Conservation (phyloP, 1,140 invertebrate species). For the Cotesia glomerata region DNA sequence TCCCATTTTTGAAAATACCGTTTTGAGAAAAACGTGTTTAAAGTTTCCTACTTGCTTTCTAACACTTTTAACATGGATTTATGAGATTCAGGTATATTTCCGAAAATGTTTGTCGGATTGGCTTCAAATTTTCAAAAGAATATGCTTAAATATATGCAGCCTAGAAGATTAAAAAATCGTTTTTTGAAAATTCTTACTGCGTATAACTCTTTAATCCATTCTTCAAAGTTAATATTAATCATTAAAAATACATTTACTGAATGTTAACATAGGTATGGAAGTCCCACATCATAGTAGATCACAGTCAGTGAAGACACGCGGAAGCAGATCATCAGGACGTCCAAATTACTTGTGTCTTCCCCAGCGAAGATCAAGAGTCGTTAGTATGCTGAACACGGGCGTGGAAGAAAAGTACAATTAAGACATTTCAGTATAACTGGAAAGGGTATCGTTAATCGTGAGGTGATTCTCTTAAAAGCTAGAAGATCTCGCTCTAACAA, state of each 20-base stretch:
- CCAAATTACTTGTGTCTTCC: conserved; percentile 80
- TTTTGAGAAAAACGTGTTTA: no score
- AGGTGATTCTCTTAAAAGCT: conserved; percentile 86
- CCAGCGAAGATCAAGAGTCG: conserved; percentile 82
- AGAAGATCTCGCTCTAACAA: conserved; percentile 84
- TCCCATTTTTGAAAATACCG: background rate
- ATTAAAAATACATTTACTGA: no score
- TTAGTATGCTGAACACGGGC: conserved; percentile 86
- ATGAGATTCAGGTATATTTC: no score
- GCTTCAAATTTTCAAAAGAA: no score
- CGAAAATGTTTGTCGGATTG: no score
- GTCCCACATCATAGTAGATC: conserved; percentile 86
- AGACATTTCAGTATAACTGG: conserved; percentile 92
- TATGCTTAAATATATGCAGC: no score
- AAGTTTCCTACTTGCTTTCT: no score
- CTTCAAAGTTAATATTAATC: no score
- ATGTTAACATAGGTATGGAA: conserved; percentile 72
- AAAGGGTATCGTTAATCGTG: conserved; percentile 87
- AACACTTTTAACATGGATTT: no score
- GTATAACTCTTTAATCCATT: no score
- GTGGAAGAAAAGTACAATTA: conserved; percentile 87
- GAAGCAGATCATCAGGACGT: conserved; percentile 74
- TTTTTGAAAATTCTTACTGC: no score
- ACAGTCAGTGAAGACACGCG: conserved; percentile 82
- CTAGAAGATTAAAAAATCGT: no score